Percentiles rank a stretch among this genome's conserved stretches.
These are phyloP conservation scores for Toxonevra muliebris DNA, from an alignment of 2,888 invertebrate species.

Conservation along the genomic window DNA sequence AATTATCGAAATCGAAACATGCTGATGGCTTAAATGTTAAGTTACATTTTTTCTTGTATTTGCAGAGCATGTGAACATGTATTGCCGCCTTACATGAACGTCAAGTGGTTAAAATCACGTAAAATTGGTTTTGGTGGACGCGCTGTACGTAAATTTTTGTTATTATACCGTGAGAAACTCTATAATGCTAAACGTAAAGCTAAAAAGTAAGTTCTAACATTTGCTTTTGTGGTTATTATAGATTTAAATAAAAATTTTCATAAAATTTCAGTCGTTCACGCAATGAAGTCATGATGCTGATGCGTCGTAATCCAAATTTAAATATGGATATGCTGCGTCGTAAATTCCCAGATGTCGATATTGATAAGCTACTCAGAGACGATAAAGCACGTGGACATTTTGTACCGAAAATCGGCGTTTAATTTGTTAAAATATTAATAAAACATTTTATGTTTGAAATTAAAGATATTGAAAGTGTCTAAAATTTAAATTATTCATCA, in stretches of 20 bases:
- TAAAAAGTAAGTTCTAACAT: conserved; percentile 65
- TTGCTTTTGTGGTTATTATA: background rate
- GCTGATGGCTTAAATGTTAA: background rate
- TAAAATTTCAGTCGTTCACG: conserved; percentile 67
- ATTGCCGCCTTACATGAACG: conserved; percentile 75
- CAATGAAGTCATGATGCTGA: conserved; percentile 74
- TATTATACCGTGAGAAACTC: conserved; percentile 74
- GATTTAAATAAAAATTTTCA: background rate
- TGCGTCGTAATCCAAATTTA: conserved; percentile 81
- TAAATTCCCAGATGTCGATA: conserved; percentile 79
- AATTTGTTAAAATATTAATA: conserved; percentile 38
- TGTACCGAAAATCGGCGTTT: conserved; percentile 63
- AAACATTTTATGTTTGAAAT: conserved; percentile 19
- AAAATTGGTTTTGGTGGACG: conserved; percentile 68
- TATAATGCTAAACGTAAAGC: conserved; percentile 69
- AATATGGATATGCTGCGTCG: conserved; percentile 75
- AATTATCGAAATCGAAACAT: conserved; percentile 25
- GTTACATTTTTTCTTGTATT: conserved; percentile 15
- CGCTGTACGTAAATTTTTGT: conserved; percentile 72
- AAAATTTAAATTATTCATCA: conserved; percentile 33
- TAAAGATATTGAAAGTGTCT: conserved; percentile 23
- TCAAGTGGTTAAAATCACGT: conserved; percentile 71
- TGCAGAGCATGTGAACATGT: conserved; percentile 69
- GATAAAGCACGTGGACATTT: conserved; percentile 73
- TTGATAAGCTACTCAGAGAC: conserved; percentile 71